Base-by-base conservation (phyloP, 2,888 invertebrate genomes). In the Philereme vetulata region DNA sequence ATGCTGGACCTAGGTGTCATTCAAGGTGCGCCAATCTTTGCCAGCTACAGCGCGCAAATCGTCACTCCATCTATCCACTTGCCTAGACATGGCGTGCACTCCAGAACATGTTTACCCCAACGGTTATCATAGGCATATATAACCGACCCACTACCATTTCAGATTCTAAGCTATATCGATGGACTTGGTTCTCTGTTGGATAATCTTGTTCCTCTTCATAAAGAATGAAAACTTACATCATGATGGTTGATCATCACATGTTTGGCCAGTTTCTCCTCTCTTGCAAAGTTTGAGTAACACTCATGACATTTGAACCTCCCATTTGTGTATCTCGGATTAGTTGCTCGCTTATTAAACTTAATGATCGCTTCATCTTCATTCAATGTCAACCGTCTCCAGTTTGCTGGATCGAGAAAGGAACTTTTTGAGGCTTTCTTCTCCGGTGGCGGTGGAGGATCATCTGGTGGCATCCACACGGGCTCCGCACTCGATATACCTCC, bases 211-310 rank as follows among this genome's bases (percentile, higher is more conserved):
- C 36, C 3, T 7, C 5, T 36, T 21, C 21, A 36, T 7, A 21
- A 11, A 6, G 21, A 9, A 44, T 6, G 4, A 44, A 6, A 7
- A 43, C 70, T 72, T 67, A 87, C 88, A 81, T 83, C 80, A 74
- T 73, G 76, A 60, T 89, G 88, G 46, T 81, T 76, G 10, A 86
- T 71, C 60, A 80, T 75, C 21, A 71, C 70, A 68, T 89, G 89
- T 45, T 88, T 75, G 9, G 76, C 76, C 53, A 85, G 62, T 76
- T 86, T 88, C 45, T 86, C 83, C 35, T 82, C 82, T 56, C 82
- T 83, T 0, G 88, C 86, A 60, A 88, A 89, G 2, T 85, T 81
- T 57, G 82, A 88, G 40, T 69, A 82, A 57, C 89, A 89, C 46
- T 81, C 78, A 4, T 68, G 70, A 59, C 89, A 89, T 66, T 85